Percentiles rank a stretch among this genome's conserved stretches.
phyloP scores from a whole-genome alignment of 2,888 invertebrate species.

The Deroplatys truncata region DNA sequence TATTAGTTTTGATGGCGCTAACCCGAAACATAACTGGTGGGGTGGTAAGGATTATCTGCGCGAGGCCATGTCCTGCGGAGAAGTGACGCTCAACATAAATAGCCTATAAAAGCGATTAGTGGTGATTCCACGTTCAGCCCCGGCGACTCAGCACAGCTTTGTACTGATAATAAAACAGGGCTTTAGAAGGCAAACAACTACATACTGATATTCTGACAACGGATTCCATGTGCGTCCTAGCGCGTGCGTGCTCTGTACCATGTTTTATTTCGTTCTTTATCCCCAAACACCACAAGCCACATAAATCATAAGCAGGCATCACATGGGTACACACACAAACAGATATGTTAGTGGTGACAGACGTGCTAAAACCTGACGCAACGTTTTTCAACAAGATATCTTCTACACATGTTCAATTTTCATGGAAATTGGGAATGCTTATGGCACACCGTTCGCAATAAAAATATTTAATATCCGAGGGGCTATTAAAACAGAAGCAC shows the following conservation, averaged over 20 bases:
- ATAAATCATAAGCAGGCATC: slow-evolving; percentile 8
- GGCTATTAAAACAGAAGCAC: neutral
- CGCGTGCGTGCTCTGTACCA: neutral
- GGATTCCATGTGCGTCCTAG: neutral
- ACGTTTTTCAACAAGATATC: neutral
- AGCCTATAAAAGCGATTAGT: slow-evolving; percentile 6
- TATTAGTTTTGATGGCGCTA: neutral
- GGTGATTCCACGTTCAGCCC: neutral
- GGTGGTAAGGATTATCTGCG: neutral
- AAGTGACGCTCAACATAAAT: neutral
- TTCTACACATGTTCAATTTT: neutral
- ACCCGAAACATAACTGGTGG: neutral
- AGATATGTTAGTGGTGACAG: neutral
- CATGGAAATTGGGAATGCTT: neutral
- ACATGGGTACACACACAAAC: neutral
- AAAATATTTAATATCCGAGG: neutral
- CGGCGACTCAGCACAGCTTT: neutral
- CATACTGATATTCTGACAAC: slow-evolving; percentile 3
- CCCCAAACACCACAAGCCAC: slow-evolving; percentile 4
- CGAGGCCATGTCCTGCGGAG: neutral
- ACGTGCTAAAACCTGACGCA: neutral
- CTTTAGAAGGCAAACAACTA: slow-evolving; percentile 4
- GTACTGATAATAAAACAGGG: slow-evolving; percentile 12
- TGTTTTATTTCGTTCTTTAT: slow-evolving; percentile 16
- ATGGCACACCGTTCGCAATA: neutral